A percentile compares a stretch with the other conserved stretches of the same genome.
phyloP scores from a whole-genome alignment of 2,113 vertebrate genomes.

The Cyanocitta stelleri region DNA sequence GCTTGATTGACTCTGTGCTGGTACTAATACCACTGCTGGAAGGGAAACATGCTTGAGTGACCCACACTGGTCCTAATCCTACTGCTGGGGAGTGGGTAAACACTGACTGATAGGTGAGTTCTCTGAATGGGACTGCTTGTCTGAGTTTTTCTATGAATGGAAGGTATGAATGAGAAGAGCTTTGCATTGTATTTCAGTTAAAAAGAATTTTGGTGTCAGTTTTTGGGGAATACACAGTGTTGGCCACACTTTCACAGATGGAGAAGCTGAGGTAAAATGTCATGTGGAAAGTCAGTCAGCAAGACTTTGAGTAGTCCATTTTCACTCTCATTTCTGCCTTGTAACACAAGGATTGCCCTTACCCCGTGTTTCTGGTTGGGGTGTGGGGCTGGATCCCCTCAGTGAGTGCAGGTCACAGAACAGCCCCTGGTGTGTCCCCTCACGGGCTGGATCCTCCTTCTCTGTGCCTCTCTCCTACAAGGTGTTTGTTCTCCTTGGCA shows the following conservation, averaged over 20 bases:
- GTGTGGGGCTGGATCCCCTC: background rate
- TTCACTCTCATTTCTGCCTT: background rate
- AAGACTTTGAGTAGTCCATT: background rate
- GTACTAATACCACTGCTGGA: background rate
- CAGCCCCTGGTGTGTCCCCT: background rate
- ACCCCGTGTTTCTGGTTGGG: background rate
- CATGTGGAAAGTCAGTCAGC: background rate
- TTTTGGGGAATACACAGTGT: background rate
- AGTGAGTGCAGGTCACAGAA: too few species aligned
- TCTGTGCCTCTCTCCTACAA: background rate
- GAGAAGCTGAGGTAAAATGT: background rate
- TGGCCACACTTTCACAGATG: background rate
- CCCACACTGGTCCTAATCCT: background rate
- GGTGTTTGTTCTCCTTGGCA: background rate
- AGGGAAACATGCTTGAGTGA: background rate
- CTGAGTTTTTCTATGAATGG: background rate
- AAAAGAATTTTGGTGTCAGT: fast-evolving
- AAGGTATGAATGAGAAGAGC: background rate
- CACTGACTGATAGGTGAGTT: background rate
- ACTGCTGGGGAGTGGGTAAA: background rate
- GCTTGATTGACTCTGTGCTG: background rate
- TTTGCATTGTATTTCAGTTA: background rate
- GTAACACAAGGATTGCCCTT: background rate
- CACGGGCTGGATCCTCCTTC: background rate
- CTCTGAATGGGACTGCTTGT: background rate